These are phyloP conservation scores for Aphodius granarius DNA, from an alignment of 2,888 invertebrate genomes.

Conservation along the genomic window DNA sequence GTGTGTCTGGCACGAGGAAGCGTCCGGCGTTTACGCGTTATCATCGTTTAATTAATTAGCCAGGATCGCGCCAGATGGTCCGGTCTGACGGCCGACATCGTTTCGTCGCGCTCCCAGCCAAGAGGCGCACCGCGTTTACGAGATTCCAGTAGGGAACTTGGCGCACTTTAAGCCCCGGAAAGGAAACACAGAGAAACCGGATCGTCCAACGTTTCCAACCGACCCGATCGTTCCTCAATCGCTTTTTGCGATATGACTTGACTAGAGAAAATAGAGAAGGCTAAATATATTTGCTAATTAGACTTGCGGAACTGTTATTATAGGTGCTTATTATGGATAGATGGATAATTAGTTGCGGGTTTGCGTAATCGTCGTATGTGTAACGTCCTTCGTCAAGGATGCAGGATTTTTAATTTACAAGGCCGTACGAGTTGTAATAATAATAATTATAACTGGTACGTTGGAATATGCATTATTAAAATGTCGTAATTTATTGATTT, in stretches of 20 bases:
- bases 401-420: neutral
- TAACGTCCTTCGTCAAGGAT: neutral
- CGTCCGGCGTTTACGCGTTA: neutral
- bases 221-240: neutral
- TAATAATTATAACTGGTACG: neutral
- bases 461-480: neutral
- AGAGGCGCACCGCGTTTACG: neutral
- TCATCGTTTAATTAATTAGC: neutral
- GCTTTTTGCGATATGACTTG: neutral
- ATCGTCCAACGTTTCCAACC: neutral
- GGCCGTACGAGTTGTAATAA: neutral
- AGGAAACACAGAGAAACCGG: neutral
- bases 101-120: neutral
- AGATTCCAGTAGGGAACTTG: neutral
- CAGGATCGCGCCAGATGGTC: neutral
- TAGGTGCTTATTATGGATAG: neutral
- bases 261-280: too few relatives aligned
- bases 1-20: neutral
- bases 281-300: too few relatives aligned
- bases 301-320: too few relatives aligned
- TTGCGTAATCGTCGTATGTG: neutral
- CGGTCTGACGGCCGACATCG: neutral
- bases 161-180: neutral
- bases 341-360: neutral
- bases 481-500: neutral